A percentile compares a stretch with the other conserved stretches of the same genome.
phyloP scores from a whole-genome alignment of 2,113 vertebrate genomes.

The Addax nasomaculatus region DNA sequence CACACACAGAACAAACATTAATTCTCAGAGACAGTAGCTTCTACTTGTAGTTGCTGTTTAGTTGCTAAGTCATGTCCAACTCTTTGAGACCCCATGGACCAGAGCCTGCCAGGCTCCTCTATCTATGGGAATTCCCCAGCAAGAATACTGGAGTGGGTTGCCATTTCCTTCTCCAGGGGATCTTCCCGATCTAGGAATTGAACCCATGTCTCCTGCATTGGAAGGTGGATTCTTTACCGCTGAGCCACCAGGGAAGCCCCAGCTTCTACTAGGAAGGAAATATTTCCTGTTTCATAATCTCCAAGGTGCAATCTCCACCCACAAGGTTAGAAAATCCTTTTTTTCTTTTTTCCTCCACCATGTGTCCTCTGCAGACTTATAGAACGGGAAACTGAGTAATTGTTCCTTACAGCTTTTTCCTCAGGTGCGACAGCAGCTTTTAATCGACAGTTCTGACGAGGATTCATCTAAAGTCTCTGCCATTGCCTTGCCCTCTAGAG shows the following conservation, averaged over 20 bases:
- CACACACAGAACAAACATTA: background rate
- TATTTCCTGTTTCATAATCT: background rate
- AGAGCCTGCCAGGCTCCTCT: background rate
- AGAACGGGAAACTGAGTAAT: background rate
- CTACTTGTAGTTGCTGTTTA: background rate
- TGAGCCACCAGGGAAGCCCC: background rate
- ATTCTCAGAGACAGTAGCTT: background rate
- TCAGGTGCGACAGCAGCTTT: background rate
- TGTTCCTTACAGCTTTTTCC: background rate
- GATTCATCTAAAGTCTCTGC: background rate
- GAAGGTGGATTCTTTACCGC: background rate
- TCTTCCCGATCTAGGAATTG: accelerated
- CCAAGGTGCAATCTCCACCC: background rate
- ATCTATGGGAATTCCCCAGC: background rate
- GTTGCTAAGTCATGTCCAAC: background rate
- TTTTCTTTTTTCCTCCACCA: background rate
- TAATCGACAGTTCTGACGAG: background rate
- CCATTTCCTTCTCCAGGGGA: background rate
- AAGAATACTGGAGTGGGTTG: background rate
- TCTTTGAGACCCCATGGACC: background rate
- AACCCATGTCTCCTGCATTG: background rate
- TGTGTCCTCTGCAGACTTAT: background rate
- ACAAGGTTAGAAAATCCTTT: background rate
- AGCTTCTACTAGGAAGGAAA: background rate
- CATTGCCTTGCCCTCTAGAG: background rate